phyloP scores from a whole-genome alignment of 1,140 invertebrate species.

The Batillaria attramentaria region DNA sequence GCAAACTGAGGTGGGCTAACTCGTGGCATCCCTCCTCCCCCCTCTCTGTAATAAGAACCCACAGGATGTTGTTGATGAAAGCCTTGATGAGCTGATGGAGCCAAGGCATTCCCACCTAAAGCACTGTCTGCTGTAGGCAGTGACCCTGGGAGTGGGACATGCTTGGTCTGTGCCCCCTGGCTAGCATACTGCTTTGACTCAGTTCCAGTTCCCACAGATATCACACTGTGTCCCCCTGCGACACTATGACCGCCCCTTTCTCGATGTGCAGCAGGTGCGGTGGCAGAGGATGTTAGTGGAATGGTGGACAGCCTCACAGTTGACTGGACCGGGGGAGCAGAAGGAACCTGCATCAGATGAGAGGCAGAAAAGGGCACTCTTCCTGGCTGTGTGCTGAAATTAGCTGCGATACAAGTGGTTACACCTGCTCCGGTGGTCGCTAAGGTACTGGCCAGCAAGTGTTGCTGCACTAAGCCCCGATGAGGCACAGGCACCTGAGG shows the following conservation, averaged over 20 bases:
- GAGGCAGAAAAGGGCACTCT: neutral
- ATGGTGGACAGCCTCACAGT: neutral
- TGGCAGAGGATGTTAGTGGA: neutral
- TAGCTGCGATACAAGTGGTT: neutral
- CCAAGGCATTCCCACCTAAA: too few species aligned
- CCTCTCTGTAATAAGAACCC: too few species aligned
- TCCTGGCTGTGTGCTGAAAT: neutral
- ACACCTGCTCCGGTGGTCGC: neutral
- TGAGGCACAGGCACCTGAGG: neutral
- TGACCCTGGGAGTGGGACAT: too few species aligned
- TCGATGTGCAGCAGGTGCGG: too few species aligned
- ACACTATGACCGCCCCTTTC: too few species aligned
- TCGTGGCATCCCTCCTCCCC: too few species aligned
- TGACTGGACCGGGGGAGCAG: neutral
- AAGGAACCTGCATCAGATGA: neutral
- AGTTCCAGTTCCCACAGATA: conserved; percentile 23
- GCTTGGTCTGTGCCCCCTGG: conserved; percentile 27
- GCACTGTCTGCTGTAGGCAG: too few species aligned
- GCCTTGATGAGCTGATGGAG: too few species aligned
- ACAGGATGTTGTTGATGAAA: too few species aligned
- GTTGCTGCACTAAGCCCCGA: conserved; percentile 14
- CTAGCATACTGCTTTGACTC: conserved; percentile 10
- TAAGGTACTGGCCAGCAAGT: conserved; percentile 8
- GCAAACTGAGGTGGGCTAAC: too few species aligned
- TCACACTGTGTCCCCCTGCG: neutral